Evolutionary conservation across 2,888 invertebrate genomes (phyloP).

Genomic region (Zhuqinia jingwanae): DNA sequence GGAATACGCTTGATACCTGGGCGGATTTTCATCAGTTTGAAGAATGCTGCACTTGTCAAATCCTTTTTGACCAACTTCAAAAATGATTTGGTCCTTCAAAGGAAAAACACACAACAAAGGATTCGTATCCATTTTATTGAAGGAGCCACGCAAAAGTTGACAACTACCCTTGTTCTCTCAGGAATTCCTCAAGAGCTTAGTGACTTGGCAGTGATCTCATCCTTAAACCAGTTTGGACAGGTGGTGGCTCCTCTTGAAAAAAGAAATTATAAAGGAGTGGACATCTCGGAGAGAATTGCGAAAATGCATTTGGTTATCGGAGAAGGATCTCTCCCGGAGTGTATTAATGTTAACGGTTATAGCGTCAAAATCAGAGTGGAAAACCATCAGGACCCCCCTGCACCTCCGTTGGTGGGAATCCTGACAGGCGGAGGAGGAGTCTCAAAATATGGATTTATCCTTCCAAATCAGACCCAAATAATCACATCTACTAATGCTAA

Average conservation of each 20-base stretch:
- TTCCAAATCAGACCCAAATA: not conserved
- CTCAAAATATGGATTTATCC: conserved; percentile 1
- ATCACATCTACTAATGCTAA: not conserved
- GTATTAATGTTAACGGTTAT: conserved; percentile 72
- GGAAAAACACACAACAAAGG: conserved; percentile 57
- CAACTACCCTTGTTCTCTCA: conserved; percentile 65
- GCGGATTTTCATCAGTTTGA: conserved; percentile 80
- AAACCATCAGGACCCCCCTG: not conserved
- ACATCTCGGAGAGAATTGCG: conserved; percentile 81
- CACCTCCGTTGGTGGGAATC: not conserved
- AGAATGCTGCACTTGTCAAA: conserved; percentile 79
- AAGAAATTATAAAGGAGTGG: conserved; percentile 81
- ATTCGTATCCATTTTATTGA: conserved; percentile 61
- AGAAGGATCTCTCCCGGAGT: conserved; percentile 55
- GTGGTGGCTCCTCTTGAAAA: conserved; percentile 80
- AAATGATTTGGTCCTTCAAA: conserved; percentile 47
- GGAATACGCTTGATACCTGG: conserved; percentile 80
- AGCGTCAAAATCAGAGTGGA: conserved; percentile 62
- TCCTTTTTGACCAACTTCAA: conserved; percentile 79
- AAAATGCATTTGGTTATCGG: conserved; percentile 79
- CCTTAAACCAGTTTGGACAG: conserved; percentile 79
- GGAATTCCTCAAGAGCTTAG: conserved; percentile 73
- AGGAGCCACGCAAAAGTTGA: conserved; percentile 55
- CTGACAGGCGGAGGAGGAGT: not conserved
- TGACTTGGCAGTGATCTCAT: conserved; percentile 75